Base-by-base conservation (phyloP, 2,888 invertebrate species). In the Amorpha juglandis region DNA sequence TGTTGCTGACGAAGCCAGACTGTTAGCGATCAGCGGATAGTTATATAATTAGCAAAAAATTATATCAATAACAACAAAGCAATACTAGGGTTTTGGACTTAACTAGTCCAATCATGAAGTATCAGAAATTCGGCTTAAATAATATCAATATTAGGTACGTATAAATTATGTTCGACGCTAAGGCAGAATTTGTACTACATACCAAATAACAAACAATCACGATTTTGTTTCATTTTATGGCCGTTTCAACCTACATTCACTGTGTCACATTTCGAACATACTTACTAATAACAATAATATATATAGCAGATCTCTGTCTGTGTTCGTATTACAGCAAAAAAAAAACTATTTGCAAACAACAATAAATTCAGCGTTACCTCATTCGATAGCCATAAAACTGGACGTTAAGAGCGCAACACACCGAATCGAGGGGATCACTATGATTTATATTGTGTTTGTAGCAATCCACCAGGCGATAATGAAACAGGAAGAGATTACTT, bases 401-500 rank as follows among this genome's bases (percentile, higher is more conserved):
- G 19, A 42, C 38, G 38, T 42, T 42, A 58, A 42, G 38, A 42
- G 58, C 38, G 42, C 38, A 55, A 55, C 48, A 55, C 38, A 38
- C 38, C 38, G 35, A 55, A 35, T 35, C 19, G 55, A 55, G 38
- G 16, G 38, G 55, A 55, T 38, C 55, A 55, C 38, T 38, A 55
- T 35, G 35, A 55, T 55, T 35, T 35, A 58, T 55, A 16, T n/a
- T 38, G 38, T 58, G 42, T 58, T 42, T 58, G 42, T 58, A 42
- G 6, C 58, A 58, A 42, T 58, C 21, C 19, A 58, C 19, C 42
- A 12, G 42, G 42, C 42, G 42, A 58, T 58, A 58, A 58, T 58
- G 58, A 58, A 65, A 47, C 55, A 38, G 65, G 63, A 58, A 38
- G 58, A 58, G 55, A 38, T 55, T 35, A 11, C 16, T 12, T 38